Conservation (phyloP, 1,140 invertebrate genomes). For the Diorhabda elongata region DNA sequence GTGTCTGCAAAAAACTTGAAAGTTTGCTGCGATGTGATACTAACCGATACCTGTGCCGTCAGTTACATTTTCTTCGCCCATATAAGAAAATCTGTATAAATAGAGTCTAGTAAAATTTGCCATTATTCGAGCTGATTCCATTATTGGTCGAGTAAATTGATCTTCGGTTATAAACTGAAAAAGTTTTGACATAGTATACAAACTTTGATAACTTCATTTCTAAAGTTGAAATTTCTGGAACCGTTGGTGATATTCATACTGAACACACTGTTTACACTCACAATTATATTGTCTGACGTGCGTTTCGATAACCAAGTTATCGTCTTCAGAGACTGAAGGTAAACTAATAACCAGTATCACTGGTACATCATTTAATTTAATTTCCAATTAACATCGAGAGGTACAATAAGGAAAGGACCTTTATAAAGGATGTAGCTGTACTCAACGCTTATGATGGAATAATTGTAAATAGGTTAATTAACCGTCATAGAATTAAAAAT, state of each 20-base stretch:
- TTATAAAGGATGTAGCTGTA: too few relatives aligned
- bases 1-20: background rate
- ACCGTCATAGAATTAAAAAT: too few relatives aligned
- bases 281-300: too few relatives aligned
- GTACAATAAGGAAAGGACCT: too few relatives aligned
- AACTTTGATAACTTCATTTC: background rate
- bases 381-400: too few relatives aligned
- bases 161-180: slow-evolving; percentile 23
- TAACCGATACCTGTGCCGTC: background rate
- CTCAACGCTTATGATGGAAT: too few relatives aligned
- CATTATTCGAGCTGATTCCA: slow-evolving; percentile 14
- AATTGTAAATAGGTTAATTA: too few relatives aligned
- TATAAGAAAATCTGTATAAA: slow-evolving; percentile 26
- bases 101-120: slow-evolving; percentile 15
- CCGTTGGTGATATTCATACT: too few relatives aligned
- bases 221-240: background rate
- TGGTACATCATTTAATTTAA: slow-evolving; percentile 21
- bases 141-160: slow-evolving; percentile 20
- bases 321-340: background rate
- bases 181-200: background rate
- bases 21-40: too few relatives aligned
- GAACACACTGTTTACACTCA: too few relatives aligned
- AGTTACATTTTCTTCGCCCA: slow-evolving; percentile 14
- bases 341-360: slow-evolving; percentile 3
- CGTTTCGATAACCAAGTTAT: too few relatives aligned